Base-by-base conservation (phyloP, 2,888 invertebrate species). In the Sesamia inferens region DNA sequence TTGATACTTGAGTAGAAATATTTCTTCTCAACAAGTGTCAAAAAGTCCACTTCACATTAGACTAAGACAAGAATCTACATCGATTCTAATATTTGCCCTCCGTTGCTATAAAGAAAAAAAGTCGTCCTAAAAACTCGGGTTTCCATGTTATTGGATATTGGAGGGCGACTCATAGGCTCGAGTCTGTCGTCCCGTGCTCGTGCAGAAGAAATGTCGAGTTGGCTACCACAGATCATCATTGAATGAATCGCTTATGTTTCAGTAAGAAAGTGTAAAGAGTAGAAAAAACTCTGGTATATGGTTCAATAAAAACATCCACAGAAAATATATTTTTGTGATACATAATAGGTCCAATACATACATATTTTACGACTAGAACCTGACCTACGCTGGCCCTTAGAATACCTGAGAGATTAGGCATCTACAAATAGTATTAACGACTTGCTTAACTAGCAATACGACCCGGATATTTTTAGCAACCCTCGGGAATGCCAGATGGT, bases 401-500 rank as follows among this genome's bases (percentile, higher is more conserved):
- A 48, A 24, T 31, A 44, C 24, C 24, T 51, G 44, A 31, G 31
- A 42, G 39, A 76, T 47, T 57, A 31, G 31, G 8, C 16, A 24
- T 44, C 16, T 19, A n/a, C 13, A 16, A 48, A 62, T 39, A 48
- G 39, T 75, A 78, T 71, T 47, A 70, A n/a, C 78, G 3, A 71
- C 31, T 71, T 61, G 31, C 8, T 64, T 72, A 63, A 57, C 58
- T 58, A 72, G 22, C 19, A 59, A 47, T 63, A 79, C 7, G 44
- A 51, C 16, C 63, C 51, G 55, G 51, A 65, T 44, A 62, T 76
- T 54, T 44, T 72, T 51, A 58, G 19, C 70, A 68, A 57, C 69
- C 74, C 71, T 66, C 19, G 42, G 24, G 8, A 57, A 44, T 11
- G 39, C 71, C 76, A 75, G 80, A 79, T 74, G 71, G 47, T 22